Base-by-base conservation (phyloP, 2,113 vertebrate genomes). In the Scomber scombrus region DNA sequence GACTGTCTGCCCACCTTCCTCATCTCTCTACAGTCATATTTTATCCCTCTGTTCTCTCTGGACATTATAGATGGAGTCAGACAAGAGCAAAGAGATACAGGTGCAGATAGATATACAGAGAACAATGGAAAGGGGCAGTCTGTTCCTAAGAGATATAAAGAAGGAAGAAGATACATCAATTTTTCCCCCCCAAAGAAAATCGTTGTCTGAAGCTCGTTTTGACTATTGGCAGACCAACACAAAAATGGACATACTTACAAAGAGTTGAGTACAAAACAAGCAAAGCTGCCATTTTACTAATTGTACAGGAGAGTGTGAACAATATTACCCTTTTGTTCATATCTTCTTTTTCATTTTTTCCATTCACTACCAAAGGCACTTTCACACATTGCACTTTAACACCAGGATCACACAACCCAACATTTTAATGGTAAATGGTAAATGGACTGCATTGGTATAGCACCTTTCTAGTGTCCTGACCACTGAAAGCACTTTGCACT, bases 1-100 rank as follows among this genome's bases (percentile, higher is more conserved):
- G 69, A 73, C 68, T 71, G 71, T 68, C 58, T 72, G 71, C 64
- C 57, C 52, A 72, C 49, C 66, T 68, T 58, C 51, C 47, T 54
- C 56, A 46, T 78, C 69, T 60, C 54, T 65, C 61, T 45, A 31
- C 68, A 43, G 60, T 78, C 69, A 26, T 56, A 68, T 43, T 43
- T 47, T 26, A 47, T 75, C 67, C 21, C 6, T 58, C 56, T 82
- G 31, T 80, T 29, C 54, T 82, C 60, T 65, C 46, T 75, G 76
- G 62, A 65, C 69, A 64, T 23, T 49, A 26, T 4, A 16, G 40
- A 45, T n/a, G 13, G 23, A 75, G 47, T 26, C 29, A 29, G 56
- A 62, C 49, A n/a, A 75, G 73, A 72, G 57, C 26, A 51, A 52
- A 55, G 18, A 79, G 62, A 58, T 15, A 10, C 16, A 40, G 34